These are phyloP conservation scores for Rhinoraja longicauda DNA, from an alignment of 2,797 vertebrate species.

Conservation along the genomic window DNA sequence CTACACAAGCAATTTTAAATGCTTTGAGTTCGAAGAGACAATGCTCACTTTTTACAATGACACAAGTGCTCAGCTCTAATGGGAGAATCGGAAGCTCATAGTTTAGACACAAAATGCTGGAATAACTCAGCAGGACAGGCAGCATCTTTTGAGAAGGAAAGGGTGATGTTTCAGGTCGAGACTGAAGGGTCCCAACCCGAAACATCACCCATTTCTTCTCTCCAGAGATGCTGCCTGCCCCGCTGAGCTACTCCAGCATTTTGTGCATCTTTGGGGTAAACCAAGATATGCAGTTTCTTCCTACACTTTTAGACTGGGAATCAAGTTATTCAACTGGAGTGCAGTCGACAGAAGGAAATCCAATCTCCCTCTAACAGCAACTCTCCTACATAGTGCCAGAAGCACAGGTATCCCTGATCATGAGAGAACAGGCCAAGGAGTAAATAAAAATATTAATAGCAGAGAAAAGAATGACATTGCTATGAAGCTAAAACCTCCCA, in stretches of 20 bases:
- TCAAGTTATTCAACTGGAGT: background rate
- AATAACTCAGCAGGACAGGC: too few relatives aligned
- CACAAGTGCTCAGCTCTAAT: background rate
- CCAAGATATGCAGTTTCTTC: too few relatives aligned
- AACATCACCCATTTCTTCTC: too few relatives aligned
- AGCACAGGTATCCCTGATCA: background rate
- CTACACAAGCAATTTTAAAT: background rate
- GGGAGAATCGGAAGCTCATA: background rate
- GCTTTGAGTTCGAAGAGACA: background rate
- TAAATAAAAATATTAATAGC: background rate
- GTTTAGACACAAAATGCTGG: background rate
- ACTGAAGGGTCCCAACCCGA: too few relatives aligned
- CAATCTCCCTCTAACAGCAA: background rate
- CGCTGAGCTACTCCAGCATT: too few relatives aligned
- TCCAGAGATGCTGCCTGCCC: too few relatives aligned
- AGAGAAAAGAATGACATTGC: background rate
- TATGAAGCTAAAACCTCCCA: background rate
- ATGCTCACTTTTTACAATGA: background rate
- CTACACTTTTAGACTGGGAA: background rate
- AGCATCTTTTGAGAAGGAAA: too few relatives aligned
- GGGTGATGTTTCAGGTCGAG: too few relatives aligned
- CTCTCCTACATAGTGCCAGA: background rate
- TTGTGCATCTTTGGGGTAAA: too few relatives aligned
- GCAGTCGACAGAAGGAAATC: background rate
- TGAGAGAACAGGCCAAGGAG: background rate